Evolutionary conservation across 1,140 invertebrate genomes (phyloP).

Genomic region (Drosophila malerkotliana): DNA sequence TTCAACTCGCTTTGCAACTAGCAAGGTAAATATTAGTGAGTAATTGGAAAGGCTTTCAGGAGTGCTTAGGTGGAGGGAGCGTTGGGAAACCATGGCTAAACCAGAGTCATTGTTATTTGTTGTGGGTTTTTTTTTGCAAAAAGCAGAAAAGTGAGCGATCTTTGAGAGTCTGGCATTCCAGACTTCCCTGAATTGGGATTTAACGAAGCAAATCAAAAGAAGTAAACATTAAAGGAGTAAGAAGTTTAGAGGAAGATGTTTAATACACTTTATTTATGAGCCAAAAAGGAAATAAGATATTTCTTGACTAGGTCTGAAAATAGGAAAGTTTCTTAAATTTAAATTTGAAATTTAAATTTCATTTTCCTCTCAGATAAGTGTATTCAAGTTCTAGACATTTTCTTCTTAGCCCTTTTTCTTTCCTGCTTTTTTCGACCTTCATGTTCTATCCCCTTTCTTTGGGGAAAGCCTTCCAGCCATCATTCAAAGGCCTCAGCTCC

Average conservation of each 20-base stretch:
- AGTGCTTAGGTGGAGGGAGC: background rate
- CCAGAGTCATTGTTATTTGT: conserved; percentile 55
- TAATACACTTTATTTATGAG: background rate
- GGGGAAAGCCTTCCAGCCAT: conserved; percentile 23
- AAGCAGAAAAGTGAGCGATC: conserved; percentile 19
- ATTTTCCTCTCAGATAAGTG: background rate
- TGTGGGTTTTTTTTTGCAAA: conserved; percentile 13
- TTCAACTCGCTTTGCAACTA: conserved; percentile 35
- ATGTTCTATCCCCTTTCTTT: conserved; percentile 1
- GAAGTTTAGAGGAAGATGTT: background rate
- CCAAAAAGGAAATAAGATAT: background rate
- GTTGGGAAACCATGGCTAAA: conserved; percentile 18
- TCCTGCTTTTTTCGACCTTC: background rate
- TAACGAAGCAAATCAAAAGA: conserved; percentile 42
- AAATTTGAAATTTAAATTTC: too few species aligned
- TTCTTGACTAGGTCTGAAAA: background rate
- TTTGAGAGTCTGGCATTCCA: conserved; percentile 10
- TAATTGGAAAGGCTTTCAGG: conserved; percentile 51
- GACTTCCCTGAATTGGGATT: conserved; percentile 29
- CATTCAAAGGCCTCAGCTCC: conserved; percentile 51
- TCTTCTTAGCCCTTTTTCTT: conserved; percentile 11
- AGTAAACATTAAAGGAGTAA: conserved; percentile 9
- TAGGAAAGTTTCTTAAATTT: too few species aligned
- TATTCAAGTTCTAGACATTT: background rate
- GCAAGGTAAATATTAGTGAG: conserved; percentile 61